Percentiles rank a stretch among this genome's conserved stretches.
These are phyloP conservation scores for Ramphastos sulfuratus DNA, from an alignment of 2,113 vertebrate genomes.

Conservation along the genomic window DNA sequence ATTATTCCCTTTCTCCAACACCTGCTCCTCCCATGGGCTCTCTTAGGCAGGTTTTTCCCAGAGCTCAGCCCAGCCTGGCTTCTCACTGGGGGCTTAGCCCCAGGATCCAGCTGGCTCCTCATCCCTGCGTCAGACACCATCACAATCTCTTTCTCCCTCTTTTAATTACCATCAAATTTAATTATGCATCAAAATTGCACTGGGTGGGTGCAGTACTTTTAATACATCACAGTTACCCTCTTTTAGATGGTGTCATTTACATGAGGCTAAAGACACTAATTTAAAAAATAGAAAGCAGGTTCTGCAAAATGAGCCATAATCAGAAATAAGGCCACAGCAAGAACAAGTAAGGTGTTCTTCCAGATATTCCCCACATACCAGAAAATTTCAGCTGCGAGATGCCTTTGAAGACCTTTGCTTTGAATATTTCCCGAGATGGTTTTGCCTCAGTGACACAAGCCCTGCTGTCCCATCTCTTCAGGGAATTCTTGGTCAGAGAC, in stretches of 20 bases:
- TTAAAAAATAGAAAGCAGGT: slow-evolving; percentile 19
- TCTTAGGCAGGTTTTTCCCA: neutral
- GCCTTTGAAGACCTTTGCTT: neutral
- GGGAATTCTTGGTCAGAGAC: neutral
- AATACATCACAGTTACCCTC: neutral
- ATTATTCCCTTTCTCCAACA: neutral
- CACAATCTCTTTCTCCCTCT: neutral
- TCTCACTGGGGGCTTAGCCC: neutral
- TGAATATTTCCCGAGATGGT: neutral
- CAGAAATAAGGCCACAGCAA: neutral
- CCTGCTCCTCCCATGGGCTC: neutral
- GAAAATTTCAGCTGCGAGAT: neutral
- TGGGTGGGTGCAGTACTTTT: neutral
- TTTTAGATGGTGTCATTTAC: neutral
- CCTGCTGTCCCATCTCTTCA: neutral
- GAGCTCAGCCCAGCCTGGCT: neutral
- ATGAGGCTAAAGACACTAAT: neutral
- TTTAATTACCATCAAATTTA: neutral
- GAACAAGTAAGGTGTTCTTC: neutral
- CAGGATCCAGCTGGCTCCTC: neutral
- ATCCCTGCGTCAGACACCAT: neutral
- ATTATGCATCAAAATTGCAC: neutral
- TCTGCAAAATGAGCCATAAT: neutral
- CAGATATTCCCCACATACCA: neutral
- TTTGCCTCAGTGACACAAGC: neutral